phyloP scores from a whole-genome alignment of 2,113 vertebrate species.

The Prunella himalayana region DNA sequence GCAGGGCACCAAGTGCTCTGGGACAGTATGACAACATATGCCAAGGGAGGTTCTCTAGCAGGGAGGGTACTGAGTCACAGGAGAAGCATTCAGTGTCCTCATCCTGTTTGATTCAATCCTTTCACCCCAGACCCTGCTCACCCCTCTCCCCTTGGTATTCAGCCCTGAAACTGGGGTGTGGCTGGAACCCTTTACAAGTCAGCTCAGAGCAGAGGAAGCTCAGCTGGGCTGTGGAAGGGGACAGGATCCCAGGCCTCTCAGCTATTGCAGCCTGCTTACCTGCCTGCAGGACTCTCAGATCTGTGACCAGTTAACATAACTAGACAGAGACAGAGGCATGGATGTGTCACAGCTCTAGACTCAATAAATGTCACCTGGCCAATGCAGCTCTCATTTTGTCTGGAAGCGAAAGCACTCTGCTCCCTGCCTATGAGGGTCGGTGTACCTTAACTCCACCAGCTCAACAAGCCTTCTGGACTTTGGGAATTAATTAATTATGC shows the following conservation, averaged over 20 bases:
- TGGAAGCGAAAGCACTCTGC: background rate
- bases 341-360: background rate
- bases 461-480: background rate
- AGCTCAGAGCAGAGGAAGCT: background rate
- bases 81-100: background rate
- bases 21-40: background rate
- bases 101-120: background rate
- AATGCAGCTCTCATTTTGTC: background rate
- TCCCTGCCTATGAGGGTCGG: background rate
- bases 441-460: background rate
- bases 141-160: background rate
- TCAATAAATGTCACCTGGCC: background rate
- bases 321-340: background rate
- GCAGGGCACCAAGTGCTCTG: background rate
- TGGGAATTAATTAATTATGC: background rate
- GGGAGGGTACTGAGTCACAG: background rate
- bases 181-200: background rate
- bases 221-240: background rate
- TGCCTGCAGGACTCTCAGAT: background rate
- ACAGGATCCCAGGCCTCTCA: background rate
- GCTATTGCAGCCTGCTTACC: background rate
- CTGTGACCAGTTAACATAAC: fast-evolving
- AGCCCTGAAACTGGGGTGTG: background rate
- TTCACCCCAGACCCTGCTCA: background rate
- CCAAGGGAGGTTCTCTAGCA: background rate